Evolutionary conservation across 1,140 invertebrate genomes (phyloP), one percentile per base, ranked within the genome.

Genomic region (Trichomalopsis sarcophagae): DNA sequence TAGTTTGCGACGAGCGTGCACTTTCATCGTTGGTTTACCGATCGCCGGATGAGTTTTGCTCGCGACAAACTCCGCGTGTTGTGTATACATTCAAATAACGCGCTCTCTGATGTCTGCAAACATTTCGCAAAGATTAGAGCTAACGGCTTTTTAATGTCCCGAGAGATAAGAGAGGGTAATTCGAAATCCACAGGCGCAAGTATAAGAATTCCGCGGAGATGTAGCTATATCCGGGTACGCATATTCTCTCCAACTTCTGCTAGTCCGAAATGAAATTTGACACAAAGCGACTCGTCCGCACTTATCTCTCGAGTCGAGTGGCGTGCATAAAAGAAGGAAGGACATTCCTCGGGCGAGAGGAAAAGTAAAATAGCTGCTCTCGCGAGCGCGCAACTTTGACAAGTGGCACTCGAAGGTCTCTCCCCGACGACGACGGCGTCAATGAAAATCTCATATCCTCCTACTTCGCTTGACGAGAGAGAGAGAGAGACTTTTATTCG

Each of bases 401-500:
- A 78, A 84, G 76, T 62, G 55, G 50, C 74, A 66, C 50, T 83
- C 33, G 30, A 76, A 76, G 23, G 81, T 62, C 44, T 55, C 50
- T 17, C 5, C 50, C 36, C 55, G 74, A 62, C 55, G 14, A 14
- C 13, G 71, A 44, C 44, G 40, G 21, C 75, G 62, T 73, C 82
- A 84, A 84, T 84, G 21, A 84, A 84, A 84, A 84, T 79, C 82
- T 84, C 82, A 84, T 84, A 84, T 69, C 62, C 82, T 84, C 66
- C 36, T 76, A 79, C 82, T 84, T 84, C 30, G 82, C 78, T 71
- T 79, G 66, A 78, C 66, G 77, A 73, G 30, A 55, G 21, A 62
- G 21, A 62, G 21, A 62, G 30, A 55, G 21, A 62, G 21, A 62
- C 55, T 62, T 62, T n/a, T 62, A 62, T 62, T 62, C 55, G 55